A percentile compares a stretch with the other conserved stretches of the same genome.
These are phyloP conservation scores for Scaptomyza caliginosa DNA, from an alignment of 2,888 invertebrate species.

Conservation along the genomic window DNA sequence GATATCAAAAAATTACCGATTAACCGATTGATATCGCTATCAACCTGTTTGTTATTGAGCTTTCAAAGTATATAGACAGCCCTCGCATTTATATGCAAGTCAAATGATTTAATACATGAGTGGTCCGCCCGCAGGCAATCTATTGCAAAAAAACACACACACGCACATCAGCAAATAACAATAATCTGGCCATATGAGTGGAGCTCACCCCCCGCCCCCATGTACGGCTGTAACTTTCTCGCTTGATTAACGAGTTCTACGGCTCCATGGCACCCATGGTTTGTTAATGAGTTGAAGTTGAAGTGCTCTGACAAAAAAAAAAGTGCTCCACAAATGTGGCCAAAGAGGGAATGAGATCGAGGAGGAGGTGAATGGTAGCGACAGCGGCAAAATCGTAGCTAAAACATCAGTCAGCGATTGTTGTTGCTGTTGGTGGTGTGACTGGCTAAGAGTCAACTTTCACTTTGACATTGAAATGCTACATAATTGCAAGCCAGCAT, in stretches of 20 bases:
- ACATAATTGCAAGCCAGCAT: constrained; percentile 61
- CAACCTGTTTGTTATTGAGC: not conserved
- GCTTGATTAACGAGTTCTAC: constrained; percentile 81
- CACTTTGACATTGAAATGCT: constrained; percentile 84
- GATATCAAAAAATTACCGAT: too few relatives aligned
- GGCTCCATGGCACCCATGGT: constrained; percentile 59
- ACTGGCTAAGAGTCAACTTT: constrained; percentile 79
- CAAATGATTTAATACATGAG: constrained; percentile 27
- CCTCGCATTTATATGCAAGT: not conserved
- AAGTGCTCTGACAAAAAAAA: constrained; percentile 54
- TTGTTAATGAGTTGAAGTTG: constrained; percentile 59
- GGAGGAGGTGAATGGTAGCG: not conserved
- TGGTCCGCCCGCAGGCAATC: constrained; percentile 31
- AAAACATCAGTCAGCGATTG: constrained; percentile 34
- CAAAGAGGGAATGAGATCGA: not conserved
- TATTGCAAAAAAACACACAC: constrained; percentile 33
- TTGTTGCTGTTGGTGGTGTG: constrained; percentile 23
- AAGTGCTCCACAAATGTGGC: constrained; percentile 48
- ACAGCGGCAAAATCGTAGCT: constrained; percentile 33
- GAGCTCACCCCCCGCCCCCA: constrained; percentile 17
- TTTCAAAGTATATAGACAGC: not conserved
- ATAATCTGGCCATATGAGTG: constrained; percentile 31
- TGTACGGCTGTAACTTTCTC: constrained; percentile 75
- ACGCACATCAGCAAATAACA: constrained; percentile 15
- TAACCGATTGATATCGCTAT: not conserved